These are phyloP conservation scores for Coleophora deauratella DNA, from an alignment of 2,888 invertebrate genomes.

Conservation along the genomic window DNA sequence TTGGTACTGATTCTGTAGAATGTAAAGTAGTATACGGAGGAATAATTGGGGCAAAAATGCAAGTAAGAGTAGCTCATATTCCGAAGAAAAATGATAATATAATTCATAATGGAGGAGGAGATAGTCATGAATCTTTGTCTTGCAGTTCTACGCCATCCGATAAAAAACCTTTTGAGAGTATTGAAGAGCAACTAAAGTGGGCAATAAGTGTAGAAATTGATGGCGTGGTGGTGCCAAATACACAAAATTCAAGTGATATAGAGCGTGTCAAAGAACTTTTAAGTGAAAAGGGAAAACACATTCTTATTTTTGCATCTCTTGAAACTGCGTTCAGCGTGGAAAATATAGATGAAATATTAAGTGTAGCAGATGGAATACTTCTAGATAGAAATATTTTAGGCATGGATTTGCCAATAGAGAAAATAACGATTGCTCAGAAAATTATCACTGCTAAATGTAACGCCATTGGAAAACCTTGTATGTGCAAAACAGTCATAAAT, in stretches of 20 bases:
- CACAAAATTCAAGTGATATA: conserved; percentile 44
- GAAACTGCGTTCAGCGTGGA: conserved; percentile 48
- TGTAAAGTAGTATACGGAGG: conserved; percentile 72
- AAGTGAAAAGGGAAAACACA: conserved; percentile 55
- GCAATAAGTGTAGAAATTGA: conserved; percentile 58
- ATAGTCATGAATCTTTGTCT: conserved; percentile 51
- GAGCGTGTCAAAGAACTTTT: conserved; percentile 39
- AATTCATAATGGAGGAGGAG: conserved; percentile 43
- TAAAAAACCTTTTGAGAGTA: conserved; percentile 76
- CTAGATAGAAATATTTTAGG: conserved; percentile 89
- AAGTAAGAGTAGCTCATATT: conserved; percentile 66
- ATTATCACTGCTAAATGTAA: conserved; percentile 90
- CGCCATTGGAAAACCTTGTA: conserved; percentile 87
- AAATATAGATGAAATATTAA: conserved; percentile 82
- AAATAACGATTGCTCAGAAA: conserved; percentile 91
- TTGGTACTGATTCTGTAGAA: conserved; percentile 60
- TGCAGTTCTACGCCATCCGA: conserved; percentile 75
- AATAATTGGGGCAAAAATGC: conserved; percentile 62
- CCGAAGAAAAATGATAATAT: conserved; percentile 51
- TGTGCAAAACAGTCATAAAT: conserved; percentile 91
- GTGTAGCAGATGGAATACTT: conserved; percentile 88
- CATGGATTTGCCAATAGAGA: conserved; percentile 90
- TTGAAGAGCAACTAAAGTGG: conserved; percentile 61
- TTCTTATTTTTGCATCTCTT: conserved; percentile 53
- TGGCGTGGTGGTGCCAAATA: conserved; percentile 48